Evolutionary conservation across 2,888 invertebrate genomes (phyloP).

Genomic region (Oasisia sp.): DNA sequence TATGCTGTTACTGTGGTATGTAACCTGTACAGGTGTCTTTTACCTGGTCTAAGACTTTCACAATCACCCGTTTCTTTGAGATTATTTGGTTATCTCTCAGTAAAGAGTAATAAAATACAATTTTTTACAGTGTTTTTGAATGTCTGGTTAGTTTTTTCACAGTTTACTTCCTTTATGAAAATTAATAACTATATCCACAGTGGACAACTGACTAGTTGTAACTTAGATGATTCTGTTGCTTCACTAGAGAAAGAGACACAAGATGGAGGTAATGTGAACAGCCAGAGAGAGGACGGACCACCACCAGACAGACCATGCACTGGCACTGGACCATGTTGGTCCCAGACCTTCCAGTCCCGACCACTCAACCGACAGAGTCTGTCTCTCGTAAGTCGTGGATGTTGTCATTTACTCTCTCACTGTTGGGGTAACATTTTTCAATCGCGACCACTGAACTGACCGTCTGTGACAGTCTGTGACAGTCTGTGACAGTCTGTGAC

Average conservation of each 20-base stretch:
- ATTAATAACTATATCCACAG: background rate
- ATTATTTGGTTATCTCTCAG: no score
- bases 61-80: no score
- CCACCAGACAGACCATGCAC: background rate
- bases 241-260: background rate
- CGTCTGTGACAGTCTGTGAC: constrained; percentile 53
- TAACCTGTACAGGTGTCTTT: no score
- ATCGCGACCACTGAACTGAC: constrained; percentile 56
- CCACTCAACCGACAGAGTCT: constrained; percentile 60
- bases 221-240: background rate
- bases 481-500: constrained; percentile 54
- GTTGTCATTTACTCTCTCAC: background rate
- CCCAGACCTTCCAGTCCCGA: constrained; percentile 52
- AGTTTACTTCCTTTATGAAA: background rate
- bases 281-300: background rate
- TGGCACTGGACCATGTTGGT: constrained; percentile 19
- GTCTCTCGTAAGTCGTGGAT: constrained; percentile 58
- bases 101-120: no score
- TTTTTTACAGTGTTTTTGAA: background rate
- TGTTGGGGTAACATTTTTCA: constrained; percentile 42
- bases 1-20: no score
- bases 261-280: background rate
- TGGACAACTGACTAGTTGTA: background rate
- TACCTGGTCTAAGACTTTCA: no score
- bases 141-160: background rate